Evolutionary conservation across 2,113 vertebrate species (phyloP).

Genomic region (Triplophysa rosa): DNA sequence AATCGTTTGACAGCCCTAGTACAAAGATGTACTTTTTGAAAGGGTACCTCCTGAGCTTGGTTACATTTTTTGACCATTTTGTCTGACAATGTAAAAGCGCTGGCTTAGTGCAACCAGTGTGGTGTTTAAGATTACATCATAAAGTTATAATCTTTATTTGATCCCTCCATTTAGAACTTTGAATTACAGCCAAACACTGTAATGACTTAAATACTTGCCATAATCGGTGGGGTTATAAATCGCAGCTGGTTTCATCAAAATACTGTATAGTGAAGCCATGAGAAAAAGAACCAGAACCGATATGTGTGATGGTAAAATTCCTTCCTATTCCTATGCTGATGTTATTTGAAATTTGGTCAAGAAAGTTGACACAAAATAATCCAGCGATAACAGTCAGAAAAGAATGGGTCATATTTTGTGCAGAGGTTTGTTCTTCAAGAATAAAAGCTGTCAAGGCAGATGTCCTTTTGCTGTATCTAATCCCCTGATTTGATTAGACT

Average conservation of each 20-base stretch:
- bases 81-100: too few species aligned
- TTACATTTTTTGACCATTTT: too few species aligned
- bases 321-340: neutral
- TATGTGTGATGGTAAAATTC: too few species aligned
- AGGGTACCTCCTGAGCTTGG: too few species aligned
- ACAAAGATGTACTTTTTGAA: too few species aligned
- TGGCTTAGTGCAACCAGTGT: conserved; percentile 44
- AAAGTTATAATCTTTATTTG: conserved; percentile 50
- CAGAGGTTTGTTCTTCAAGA: conserved; percentile 66
- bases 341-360: conserved; percentile 59
- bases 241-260: too few species aligned
- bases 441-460: conserved; percentile 62
- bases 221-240: too few species aligned
- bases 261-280: too few species aligned
- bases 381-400: conserved; percentile 65
- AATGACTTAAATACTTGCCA: too few species aligned
- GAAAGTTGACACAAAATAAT: conserved; percentile 63
- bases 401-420: conserved; percentile 71
- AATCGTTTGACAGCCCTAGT: too few species aligned
- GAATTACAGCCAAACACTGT: conserved; percentile 23
- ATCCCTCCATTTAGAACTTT: conserved; percentile 57
- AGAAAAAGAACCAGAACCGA: too few species aligned
- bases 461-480: conserved; percentile 67
- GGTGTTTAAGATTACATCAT: conserved; percentile 48
- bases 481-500: conserved; percentile 72